phyloP scores from a whole-genome alignment of 1,140 invertebrate species.

The Aricia agestis region DNA sequence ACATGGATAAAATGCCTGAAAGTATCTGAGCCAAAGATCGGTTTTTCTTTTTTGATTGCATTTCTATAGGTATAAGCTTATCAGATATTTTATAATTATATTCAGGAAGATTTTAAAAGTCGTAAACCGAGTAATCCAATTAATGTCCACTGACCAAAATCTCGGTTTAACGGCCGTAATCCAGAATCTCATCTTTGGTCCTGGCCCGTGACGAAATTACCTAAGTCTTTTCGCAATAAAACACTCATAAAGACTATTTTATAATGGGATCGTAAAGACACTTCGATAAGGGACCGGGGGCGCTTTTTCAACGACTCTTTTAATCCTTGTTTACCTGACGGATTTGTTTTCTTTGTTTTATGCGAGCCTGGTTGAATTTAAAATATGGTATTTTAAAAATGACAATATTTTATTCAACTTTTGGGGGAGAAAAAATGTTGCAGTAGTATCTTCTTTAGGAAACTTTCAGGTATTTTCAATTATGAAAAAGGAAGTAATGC shows the following conservation, averaged over 20 bases:
- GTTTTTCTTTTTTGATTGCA: too few species aligned
- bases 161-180: slow-evolving; percentile 57
- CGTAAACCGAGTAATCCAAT: slow-evolving; percentile 23
- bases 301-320: slow-evolving; percentile 51
- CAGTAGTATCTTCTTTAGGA: too few species aligned
- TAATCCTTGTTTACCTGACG: slow-evolving; percentile 22
- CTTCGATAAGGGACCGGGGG: slow-evolving; percentile 34
- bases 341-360: neutral
- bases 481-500: too few species aligned
- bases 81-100: neutral
- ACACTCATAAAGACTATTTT: slow-evolving; percentile 69
- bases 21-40: too few species aligned
- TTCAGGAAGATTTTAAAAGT: neutral
- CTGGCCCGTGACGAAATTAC: slow-evolving; percentile 56
- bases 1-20: too few species aligned
- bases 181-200: slow-evolving; percentile 55
- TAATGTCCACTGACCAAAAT: slow-evolving; percentile 45
- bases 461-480: too few species aligned
- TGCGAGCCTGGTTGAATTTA: neutral
- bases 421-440: too few species aligned
- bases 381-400: neutral
- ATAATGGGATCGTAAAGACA: slow-evolving; percentile 68
- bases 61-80: neutral
- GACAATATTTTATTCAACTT: too few species aligned
- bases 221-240: slow-evolving; percentile 68